Evolutionary conservation across 2,797 vertebrate species (phyloP).

Genomic region (Gadopsis bispinosus): DNA sequence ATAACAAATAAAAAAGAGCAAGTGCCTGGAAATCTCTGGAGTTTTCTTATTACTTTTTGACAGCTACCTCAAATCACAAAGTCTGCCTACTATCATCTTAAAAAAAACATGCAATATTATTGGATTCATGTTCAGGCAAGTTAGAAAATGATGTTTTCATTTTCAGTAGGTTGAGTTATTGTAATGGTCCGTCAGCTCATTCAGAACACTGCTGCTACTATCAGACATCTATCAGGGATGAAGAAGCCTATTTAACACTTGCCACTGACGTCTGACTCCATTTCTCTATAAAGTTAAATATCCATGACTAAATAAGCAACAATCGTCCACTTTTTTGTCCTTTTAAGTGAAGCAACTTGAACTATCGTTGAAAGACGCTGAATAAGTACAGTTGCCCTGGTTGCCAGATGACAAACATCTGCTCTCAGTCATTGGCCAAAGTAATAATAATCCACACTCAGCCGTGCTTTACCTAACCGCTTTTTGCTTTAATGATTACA

Average conservation of each 20-base stretch:
- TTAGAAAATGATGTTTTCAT: not conserved
- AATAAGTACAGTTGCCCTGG: not conserved
- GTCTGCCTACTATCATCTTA: not conserved
- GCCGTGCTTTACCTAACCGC: conserved; percentile 79
- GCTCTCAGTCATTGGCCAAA: not conserved
- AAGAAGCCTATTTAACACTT: not conserved
- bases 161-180: conserved; percentile 6
- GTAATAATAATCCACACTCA: conserved; percentile 60
- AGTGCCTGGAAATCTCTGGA: not conserved
- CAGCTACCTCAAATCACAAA: not conserved
- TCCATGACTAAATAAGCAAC: not conserved
- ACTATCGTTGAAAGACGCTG: not conserved
- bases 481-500: conserved; percentile 95
- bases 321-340: not conserved
- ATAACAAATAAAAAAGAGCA: conserved; percentile 27
- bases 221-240: not conserved
- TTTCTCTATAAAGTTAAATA: not conserved
- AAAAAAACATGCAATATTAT: not conserved
- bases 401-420: not conserved
- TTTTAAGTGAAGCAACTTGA: not conserved
- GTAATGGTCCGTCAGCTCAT: not conserved
- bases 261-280: not conserved
- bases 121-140: conserved; percentile 6
- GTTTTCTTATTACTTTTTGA: conserved; percentile 1
- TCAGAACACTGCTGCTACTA: not conserved